These are phyloP conservation scores for Epizoanthus fatuus DNA, from an alignment of 92 coral and sea anemone species.

Conservation along the genomic window DNA sequence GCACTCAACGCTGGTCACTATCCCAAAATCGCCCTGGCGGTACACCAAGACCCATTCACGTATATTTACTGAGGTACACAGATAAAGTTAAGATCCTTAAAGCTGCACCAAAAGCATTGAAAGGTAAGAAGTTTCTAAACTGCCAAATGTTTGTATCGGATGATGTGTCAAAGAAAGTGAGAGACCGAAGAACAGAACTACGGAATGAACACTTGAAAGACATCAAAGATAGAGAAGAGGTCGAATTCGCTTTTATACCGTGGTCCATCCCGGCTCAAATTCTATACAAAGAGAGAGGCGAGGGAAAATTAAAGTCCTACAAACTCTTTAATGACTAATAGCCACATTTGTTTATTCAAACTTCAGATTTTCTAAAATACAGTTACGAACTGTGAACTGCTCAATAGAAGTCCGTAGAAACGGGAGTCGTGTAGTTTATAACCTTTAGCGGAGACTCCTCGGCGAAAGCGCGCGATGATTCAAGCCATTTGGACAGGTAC, in stretches of 20 bases:
- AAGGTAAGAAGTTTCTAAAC: background rate
- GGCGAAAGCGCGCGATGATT: too few relatives aligned
- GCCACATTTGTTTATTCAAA: too few relatives aligned
- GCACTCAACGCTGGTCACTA: background rate
- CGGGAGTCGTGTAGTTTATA: too few relatives aligned
- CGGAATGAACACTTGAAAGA: background rate
- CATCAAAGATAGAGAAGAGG: background rate
- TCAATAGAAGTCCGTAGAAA: too few relatives aligned
- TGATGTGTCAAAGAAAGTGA: background rate
- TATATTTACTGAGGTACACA: background rate
- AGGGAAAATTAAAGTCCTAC: background rate
- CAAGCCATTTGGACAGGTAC: too few relatives aligned
- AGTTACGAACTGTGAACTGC: too few relatives aligned
- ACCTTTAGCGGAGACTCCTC: too few relatives aligned
- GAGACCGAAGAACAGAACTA: background rate
- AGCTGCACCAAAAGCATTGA: background rate
- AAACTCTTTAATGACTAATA: background rate
- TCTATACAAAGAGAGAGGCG: background rate
- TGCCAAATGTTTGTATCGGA: background rate
- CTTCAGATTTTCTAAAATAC: background rate
- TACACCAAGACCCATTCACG: background rate
- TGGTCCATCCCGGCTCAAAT: too few relatives aligned
- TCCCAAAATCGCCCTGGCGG: background rate
- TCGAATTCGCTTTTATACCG: too few relatives aligned
- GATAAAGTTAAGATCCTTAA: background rate